phyloP scores from a whole-genome alignment of 2,888 invertebrate species.

The Leucophenga maculata region DNA sequence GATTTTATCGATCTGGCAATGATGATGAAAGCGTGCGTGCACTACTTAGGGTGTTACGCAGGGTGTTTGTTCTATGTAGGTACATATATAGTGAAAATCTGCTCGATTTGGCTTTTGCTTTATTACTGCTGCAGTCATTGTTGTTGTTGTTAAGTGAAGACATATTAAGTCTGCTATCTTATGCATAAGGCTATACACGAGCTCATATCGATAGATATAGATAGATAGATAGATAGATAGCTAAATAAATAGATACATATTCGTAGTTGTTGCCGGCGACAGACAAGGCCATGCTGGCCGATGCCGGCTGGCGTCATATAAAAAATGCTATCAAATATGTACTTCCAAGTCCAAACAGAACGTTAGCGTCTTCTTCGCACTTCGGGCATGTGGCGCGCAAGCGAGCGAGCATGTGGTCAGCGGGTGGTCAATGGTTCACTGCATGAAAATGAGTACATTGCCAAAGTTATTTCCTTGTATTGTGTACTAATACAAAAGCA shows the following conservation, averaged over 20 bases:
- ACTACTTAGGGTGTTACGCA: too few species aligned
- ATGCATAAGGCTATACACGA: too few species aligned
- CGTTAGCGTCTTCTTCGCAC: conserved; percentile 45
- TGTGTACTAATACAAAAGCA: conserved; percentile 43
- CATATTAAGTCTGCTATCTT: conserved; percentile 1
- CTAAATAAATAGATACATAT: too few species aligned
- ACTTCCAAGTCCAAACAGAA: conserved; percentile 32
- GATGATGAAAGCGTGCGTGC: too few species aligned
- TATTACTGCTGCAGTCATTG: too few species aligned
- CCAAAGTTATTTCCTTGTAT: conserved; percentile 56
- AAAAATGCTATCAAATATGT: not conserved
- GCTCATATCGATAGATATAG: too few species aligned
- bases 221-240: too few species aligned
- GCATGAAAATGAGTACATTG: conserved; percentile 39
- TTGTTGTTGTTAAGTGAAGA: conserved; percentile 5
- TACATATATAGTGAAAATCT: not conserved
- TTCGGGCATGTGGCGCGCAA: not conserved
- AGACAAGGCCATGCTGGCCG: not conserved
- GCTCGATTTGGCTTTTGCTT: not conserved
- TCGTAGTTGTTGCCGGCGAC: not conserved
- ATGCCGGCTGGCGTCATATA: conserved; percentile 19
- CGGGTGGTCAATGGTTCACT: conserved; percentile 36
- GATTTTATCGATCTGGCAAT: too few species aligned
- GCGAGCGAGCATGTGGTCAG: conserved; percentile 23
- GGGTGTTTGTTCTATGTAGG: too few species aligned